These are phyloP conservation scores for Cyclophora punctaria DNA, from an alignment of 2,888 invertebrate species.

Conservation along the genomic window DNA sequence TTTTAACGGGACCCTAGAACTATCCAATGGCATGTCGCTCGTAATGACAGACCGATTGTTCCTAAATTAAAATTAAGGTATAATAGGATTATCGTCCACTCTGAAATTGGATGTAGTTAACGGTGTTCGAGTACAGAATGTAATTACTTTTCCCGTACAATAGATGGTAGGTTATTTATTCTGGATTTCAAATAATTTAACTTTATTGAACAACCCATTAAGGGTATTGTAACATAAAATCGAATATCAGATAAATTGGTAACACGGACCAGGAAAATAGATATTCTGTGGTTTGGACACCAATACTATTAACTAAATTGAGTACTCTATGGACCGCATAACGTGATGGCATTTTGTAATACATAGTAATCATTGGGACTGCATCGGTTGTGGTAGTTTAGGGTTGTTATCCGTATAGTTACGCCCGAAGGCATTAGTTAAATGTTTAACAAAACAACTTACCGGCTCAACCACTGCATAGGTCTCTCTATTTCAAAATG, in stretches of 20 bases:
- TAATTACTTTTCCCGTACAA: no score
- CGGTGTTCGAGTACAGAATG: no score
- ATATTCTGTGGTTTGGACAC: constrained; percentile 15
- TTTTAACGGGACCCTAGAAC: constrained; percentile 4
- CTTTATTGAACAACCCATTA: no score
- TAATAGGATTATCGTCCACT: no score
- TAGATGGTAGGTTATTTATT: no score
- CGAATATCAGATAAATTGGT: background rate
- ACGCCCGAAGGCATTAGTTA: constrained; percentile 5
- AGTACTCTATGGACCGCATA: constrained; percentile 20
- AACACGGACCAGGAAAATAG: constrained; percentile 7
- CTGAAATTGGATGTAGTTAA: background rate
- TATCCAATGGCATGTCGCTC: background rate
- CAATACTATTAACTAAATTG: constrained; percentile 13
- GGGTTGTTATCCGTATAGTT: constrained; percentile 11
- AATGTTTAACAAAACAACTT: constrained; percentile 4
- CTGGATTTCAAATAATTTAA: no score
- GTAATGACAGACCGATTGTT: no score
- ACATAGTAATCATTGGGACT: constrained; percentile 7
- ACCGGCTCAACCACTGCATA: constrained; percentile 15
- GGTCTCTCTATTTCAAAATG: constrained; percentile 24
- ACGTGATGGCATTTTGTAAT: constrained; percentile 21
- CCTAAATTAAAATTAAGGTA: no score
- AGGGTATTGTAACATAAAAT: no score
- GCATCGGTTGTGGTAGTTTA: constrained; percentile 5